phyloP scores from a whole-genome alignment of 2,797 vertebrate genomes.

The Lophius americanus region DNA sequence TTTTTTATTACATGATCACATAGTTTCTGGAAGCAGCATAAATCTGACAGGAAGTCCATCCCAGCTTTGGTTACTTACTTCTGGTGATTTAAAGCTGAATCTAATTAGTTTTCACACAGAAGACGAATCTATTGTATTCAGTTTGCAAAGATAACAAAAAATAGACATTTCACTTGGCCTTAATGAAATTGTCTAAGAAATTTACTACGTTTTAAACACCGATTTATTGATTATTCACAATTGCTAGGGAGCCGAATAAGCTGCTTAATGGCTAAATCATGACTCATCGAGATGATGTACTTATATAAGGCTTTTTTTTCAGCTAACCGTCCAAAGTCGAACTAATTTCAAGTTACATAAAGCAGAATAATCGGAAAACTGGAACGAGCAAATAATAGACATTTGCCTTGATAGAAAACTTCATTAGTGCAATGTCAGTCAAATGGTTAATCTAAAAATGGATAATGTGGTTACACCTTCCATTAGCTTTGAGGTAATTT shows the following conservation, averaged over 20 bases:
- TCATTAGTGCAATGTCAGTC: neutral
- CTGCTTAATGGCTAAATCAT: too few species aligned
- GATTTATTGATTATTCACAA: neutral
- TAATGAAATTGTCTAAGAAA: too few species aligned
- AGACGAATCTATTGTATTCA: neutral
- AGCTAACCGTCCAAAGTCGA: too few species aligned
- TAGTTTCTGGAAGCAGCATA: neutral
- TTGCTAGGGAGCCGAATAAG: neutral
- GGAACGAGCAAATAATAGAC: neutral
- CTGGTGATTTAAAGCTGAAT: neutral
- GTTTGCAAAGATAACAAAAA: neutral
- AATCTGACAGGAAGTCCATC: neutral
- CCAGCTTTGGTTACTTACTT: neutral
- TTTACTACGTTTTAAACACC: neutral
- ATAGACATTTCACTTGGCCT: neutral
- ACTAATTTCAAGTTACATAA: neutral
- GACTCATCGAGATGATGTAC: too few species aligned
- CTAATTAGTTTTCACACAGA: neutral
- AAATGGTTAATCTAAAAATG: neutral
- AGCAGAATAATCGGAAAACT: neutral
- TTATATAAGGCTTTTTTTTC: too few species aligned
- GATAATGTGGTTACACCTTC: neutral
- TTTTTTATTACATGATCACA: neutral
- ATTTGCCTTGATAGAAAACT: too few species aligned
- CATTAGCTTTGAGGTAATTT: neutral